phyloP scores from a whole-genome alignment of 2,113 vertebrate genomes.

The Archocentrus centrarchus region DNA sequence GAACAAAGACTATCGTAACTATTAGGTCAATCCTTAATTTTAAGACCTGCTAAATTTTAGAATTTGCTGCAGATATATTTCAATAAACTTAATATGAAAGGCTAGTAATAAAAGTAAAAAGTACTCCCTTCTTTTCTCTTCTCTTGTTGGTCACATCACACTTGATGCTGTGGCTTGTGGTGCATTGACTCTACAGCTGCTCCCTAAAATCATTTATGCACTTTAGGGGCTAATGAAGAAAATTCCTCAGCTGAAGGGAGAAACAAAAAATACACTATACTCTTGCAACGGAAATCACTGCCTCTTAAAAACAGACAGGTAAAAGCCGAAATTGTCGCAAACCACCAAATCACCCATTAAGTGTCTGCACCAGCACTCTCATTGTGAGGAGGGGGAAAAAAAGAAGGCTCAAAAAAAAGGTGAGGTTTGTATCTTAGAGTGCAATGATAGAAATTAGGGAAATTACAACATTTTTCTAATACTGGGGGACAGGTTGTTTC shows the following conservation, averaged over 20 bases:
- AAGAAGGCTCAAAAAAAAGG: not conserved
- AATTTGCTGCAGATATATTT: not conserved
- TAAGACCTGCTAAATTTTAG: not conserved
- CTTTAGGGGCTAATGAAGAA: slow-evolving; percentile 7
- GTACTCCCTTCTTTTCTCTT: not conserved
- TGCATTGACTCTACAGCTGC: not conserved
- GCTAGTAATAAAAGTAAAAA: not conserved
- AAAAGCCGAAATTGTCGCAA: slow-evolving; percentile 33
- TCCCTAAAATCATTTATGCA: slow-evolving; percentile 17
- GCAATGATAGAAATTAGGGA: slow-evolving; percentile 11
- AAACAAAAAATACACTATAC: slow-evolving; percentile 2
- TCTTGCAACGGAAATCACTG: not conserved
- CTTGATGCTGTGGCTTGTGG: not conserved
- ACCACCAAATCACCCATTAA: slow-evolving; percentile 18
- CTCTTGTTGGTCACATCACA: slow-evolving; percentile 22
- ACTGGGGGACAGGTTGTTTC: slow-evolving; percentile 3
- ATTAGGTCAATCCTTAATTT: no score
- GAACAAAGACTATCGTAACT: no score
- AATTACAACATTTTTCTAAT: slow-evolving; percentile 26
- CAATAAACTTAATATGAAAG: not conserved
- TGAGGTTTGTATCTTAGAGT: not conserved
- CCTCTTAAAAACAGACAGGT: slow-evolving; percentile 37
- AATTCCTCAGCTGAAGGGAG: slow-evolving; percentile 18
- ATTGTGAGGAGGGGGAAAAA: not conserved
- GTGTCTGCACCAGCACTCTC: not conserved